These are phyloP conservation scores for Radopholus similis DNA, from an alignment of 1,140 invertebrate genomes.

Conservation along the genomic window DNA sequence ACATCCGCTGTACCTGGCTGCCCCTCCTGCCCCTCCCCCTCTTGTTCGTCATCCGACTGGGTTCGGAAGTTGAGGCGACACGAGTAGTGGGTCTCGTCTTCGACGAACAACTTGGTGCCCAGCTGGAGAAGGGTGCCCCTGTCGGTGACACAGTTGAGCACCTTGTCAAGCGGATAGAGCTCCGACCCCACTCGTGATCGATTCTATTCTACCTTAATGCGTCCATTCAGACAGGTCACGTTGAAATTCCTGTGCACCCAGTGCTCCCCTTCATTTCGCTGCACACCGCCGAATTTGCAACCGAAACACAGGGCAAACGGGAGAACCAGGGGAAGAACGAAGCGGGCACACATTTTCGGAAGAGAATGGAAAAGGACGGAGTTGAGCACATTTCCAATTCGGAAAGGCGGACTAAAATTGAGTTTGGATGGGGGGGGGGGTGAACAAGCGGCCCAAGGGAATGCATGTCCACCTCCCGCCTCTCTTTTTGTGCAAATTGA, in stretches of 20 bases:
- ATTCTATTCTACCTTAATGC: slow-evolving; percentile 6
- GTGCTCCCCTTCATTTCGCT: too few relatives aligned
- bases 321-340: too few relatives aligned
- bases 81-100: slow-evolving; percentile 28
- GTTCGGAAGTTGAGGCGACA: slow-evolving; percentile 31
- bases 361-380: too few relatives aligned
- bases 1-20: neutral
- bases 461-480: too few relatives aligned
- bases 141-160: slow-evolving; percentile 38
- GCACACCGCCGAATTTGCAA: too few relatives aligned
- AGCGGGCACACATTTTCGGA: too few relatives aligned
- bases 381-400: too few relatives aligned
- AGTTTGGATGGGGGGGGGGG: too few relatives aligned
- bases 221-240: slow-evolving; percentile 1
- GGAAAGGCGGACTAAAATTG: too few relatives aligned
- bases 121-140: slow-evolving; percentile 25
- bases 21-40: neutral
- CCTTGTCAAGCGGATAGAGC: slow-evolving; percentile 14
- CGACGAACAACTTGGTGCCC: slow-evolving; percentile 35
- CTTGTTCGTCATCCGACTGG: slow-evolving; percentile 9
- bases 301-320: too few relatives aligned
- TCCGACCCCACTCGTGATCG: neutral
- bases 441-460: too few relatives aligned
- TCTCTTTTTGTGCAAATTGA: too few relatives aligned
- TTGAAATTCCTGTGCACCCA: slow-evolving; percentile 9